Percentiles rank a stretch among this genome's conserved stretches.
phyloP scores from a whole-genome alignment of 2,888 invertebrate genomes.

The Hypsopygia costalis region DNA sequence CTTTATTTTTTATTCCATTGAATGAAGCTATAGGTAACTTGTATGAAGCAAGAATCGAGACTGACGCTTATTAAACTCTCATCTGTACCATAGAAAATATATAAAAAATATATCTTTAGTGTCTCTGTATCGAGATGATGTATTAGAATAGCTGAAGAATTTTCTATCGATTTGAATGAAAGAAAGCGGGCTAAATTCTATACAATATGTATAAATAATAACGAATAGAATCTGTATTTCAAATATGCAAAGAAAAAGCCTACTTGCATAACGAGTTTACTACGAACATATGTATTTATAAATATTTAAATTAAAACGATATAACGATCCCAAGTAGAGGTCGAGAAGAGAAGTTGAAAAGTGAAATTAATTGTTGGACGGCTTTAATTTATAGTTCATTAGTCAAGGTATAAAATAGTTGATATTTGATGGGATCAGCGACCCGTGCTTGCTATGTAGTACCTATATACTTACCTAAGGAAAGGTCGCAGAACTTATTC shows the following conservation, averaged over 20 bases:
- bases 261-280: background rate
- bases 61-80: constrained; percentile 27
- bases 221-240: constrained; percentile 11
- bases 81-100: no score
- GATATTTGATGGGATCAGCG: no score
- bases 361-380: background rate
- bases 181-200: constrained; percentile 39
- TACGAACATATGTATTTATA: constrained; percentile 3
- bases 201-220: constrained; percentile 3
- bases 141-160: constrained; percentile 25
- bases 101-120: no score
- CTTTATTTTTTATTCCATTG: no score
- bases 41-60: no score
- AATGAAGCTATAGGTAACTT: no score
- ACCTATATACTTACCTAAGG: no score
- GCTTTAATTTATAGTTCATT: no score
- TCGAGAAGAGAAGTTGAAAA: background rate
- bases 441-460: no score
- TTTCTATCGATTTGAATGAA: constrained; percentile 26
- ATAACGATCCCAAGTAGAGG: background rate
- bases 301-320: constrained; percentile 8
- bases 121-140: constrained; percentile 27
- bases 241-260: constrained; percentile 5
- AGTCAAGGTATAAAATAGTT: no score
- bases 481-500: no score